Percentiles rank a stretch among this genome's conserved stretches.
phyloP scores from a whole-genome alignment of 30 jellyfish, hydroid and myxozoan genomes.

The Aurelia sp. region DNA sequence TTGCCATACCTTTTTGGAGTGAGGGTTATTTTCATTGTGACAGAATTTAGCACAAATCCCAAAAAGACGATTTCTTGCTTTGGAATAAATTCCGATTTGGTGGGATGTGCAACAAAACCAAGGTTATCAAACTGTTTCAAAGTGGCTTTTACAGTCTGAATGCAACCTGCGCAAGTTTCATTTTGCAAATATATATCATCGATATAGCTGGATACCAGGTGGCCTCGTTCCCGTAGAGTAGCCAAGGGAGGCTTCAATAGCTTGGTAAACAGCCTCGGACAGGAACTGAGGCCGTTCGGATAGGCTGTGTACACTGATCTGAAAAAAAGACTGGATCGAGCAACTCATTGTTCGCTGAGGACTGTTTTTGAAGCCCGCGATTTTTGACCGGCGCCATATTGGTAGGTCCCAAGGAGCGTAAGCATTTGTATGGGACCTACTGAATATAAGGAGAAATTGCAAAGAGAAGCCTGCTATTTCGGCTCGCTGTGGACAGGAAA shows the following conservation, averaged over 20 bases:
- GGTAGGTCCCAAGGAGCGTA: no score
- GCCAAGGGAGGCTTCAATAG: conserved; percentile 42
- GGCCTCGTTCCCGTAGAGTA: conserved; percentile 12
- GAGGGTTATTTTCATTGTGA: conserved; percentile 27
- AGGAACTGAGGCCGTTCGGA: conserved; percentile 56
- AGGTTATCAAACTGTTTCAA: conserved; percentile 4
- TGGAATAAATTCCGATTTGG: conserved; percentile 48
- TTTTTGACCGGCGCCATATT: no score
- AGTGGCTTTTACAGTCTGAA: conserved; percentile 2
- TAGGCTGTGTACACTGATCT: no score
- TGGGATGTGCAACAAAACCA: no score
- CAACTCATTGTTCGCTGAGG: no score
- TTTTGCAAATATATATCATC: conserved; percentile 37
- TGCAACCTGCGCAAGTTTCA: conserved; percentile 6
- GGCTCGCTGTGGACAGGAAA: no score
- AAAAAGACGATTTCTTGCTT: conserved; percentile 23
- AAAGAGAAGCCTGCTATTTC: no score
- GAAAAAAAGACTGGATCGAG: no score
- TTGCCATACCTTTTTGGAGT: background rate
- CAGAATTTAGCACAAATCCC: conserved; percentile 32
- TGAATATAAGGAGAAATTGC: no score
- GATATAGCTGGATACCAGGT: conserved; percentile 27
- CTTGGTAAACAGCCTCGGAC: conserved; percentile 66
- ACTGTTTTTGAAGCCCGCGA: no score
- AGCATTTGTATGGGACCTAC: no score